A percentile compares a stretch with the other conserved stretches of the same genome.
Evolutionary conservation across 2,113 vertebrate species (phyloP).

Genomic region (Alectura lathami): DNA sequence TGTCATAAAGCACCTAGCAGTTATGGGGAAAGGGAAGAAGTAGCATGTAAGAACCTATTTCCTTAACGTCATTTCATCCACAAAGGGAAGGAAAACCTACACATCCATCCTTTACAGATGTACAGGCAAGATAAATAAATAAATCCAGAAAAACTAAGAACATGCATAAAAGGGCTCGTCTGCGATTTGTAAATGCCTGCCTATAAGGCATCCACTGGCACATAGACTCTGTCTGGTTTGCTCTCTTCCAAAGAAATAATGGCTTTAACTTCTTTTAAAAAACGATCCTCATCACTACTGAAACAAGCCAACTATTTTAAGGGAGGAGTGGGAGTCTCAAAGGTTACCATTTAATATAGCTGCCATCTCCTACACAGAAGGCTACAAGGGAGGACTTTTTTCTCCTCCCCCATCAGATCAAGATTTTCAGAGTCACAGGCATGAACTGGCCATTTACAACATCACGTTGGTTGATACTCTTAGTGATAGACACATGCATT

Average conservation of each 20-base stretch:
- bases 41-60: not conserved
- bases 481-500: conserved; percentile 54
- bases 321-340: conserved; percentile 48
- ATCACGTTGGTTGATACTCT: conserved; percentile 56
- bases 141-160: not conserved
- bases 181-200: not conserved
- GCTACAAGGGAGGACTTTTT: conserved; percentile 31
- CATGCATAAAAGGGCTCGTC: not conserved
- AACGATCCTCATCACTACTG: conserved; percentile 4
- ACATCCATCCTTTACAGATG: not conserved
- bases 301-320: conserved; percentile 65
- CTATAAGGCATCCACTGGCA: not conserved
- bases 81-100: not conserved
- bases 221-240: not conserved
- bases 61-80: not conserved
- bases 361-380: conserved; percentile 41
- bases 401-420: conserved; percentile 20
- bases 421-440: conserved; percentile 52
- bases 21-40: not conserved
- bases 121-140: accelerated
- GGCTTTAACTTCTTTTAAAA: not conserved
- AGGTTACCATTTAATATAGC: conserved; percentile 68
- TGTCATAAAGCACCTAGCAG: not conserved
- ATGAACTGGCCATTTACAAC: conserved; percentile 54
- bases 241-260: conserved; percentile 31